Conservation (phyloP, 2,113 vertebrate genomes). For the Microtus richardsoni region DNA sequence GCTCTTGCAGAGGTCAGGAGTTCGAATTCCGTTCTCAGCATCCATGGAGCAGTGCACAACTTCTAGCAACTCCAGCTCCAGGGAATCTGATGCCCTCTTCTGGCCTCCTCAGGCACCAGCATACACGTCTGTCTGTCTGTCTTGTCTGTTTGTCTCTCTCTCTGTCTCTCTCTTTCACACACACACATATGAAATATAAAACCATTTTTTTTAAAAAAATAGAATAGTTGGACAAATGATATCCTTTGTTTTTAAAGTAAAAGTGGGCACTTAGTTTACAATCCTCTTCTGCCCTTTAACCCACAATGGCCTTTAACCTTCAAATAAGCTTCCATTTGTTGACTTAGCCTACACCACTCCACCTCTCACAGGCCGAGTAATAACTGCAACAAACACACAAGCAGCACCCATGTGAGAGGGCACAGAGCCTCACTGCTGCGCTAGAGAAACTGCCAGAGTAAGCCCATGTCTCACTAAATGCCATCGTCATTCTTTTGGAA, state of each 20-base stretch:
- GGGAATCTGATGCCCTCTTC: neutral
- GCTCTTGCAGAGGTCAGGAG: too few relatives aligned
- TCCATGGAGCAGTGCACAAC: neutral
- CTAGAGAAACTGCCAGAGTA: slow-evolving; percentile 39
- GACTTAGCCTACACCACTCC: slow-evolving; percentile 42
- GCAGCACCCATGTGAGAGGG: neutral
- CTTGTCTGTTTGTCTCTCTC: too few relatives aligned
- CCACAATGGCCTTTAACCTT: neutral
- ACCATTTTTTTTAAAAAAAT: neutral
- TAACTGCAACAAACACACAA: slow-evolving; percentile 62
- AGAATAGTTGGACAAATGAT: neutral
- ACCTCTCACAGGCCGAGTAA: neutral
- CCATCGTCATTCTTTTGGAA: slow-evolving; percentile 42
- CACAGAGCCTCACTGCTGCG: slow-evolving; percentile 55
- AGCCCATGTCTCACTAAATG: slow-evolving; percentile 59
- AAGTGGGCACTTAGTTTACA: neutral
- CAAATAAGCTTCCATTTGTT: slow-evolving; percentile 51
- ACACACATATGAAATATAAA: neutral
- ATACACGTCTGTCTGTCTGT: neutral
- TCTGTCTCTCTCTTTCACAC: neutral
- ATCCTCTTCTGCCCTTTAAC: neutral
- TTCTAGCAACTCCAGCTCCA: neutral
- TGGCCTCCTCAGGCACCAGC: neutral
- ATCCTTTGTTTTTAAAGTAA: neutral
- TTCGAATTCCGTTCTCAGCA: neutral